phyloP scores from a whole-genome alignment of 2,888 invertebrate species.

The Abrostola triplasia region DNA sequence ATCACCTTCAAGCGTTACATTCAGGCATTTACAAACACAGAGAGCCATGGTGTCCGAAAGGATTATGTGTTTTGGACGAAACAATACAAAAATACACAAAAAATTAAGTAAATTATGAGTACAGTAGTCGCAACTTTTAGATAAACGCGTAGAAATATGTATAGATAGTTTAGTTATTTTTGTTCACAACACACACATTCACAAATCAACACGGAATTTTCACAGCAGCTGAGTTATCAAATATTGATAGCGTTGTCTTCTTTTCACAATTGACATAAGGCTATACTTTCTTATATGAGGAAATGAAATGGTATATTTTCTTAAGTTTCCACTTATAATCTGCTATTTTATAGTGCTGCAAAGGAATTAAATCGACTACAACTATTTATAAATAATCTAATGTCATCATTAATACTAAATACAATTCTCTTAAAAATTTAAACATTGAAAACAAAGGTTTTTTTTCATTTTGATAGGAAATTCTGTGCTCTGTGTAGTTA shows the following conservation, averaged over 20 bases:
- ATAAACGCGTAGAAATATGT: slow-evolving; percentile 67
- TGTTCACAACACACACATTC: slow-evolving; percentile 55
- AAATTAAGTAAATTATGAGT: slow-evolving; percentile 69
- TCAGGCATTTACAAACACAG: slow-evolving; percentile 93
- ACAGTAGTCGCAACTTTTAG: slow-evolving; percentile 64
- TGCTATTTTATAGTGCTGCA: neutral
- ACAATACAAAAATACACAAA: slow-evolving; percentile 75
- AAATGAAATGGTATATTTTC: slow-evolving; percentile 37
- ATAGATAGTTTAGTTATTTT: slow-evolving; percentile 57
- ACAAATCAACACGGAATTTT: slow-evolving; percentile 40
- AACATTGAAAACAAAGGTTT: too few species aligned
- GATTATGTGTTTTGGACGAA: slow-evolving; percentile 61
- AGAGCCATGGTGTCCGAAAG: slow-evolving; percentile 84
- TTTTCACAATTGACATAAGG: slow-evolving; percentile 27
- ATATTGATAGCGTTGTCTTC: slow-evolving; percentile 43
- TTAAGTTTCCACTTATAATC: neutral
- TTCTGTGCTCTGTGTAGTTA: too few species aligned
- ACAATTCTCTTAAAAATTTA: too few species aligned
- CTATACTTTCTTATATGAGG: slow-evolving; percentile 2
- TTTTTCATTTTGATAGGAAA: too few species aligned
- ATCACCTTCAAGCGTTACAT: slow-evolving; percentile 90
- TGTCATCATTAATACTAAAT: too few species aligned
- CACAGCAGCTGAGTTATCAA: slow-evolving; percentile 33
- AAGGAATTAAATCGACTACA: neutral
- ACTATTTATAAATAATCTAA: too few species aligned